A percentile compares a stretch with the other conserved stretches of the same genome.
phyloP scores from a whole-genome alignment of 2,888 invertebrate genomes.

The Cerastis leucographa region DNA sequence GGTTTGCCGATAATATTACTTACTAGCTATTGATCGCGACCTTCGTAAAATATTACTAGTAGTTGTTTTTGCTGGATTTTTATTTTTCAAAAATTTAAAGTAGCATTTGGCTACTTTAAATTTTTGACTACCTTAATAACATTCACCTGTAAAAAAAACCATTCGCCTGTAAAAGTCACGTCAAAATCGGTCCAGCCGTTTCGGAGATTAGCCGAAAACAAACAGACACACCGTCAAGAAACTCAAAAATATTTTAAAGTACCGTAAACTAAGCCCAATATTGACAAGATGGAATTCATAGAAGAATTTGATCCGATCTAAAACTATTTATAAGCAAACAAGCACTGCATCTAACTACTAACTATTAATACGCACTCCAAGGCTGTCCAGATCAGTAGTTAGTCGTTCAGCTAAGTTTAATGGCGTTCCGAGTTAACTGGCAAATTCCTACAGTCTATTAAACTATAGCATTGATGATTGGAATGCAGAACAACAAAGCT shows the following conservation, averaged over 20 bases:
- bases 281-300: slow-evolving; percentile 8
- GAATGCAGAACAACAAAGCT: slow-evolving; percentile 18
- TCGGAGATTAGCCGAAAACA: no score
- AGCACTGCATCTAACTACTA: slow-evolving; percentile 34
- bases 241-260: no score
- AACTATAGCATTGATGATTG: slow-evolving; percentile 3
- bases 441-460: slow-evolving; percentile 37
- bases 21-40: no score
- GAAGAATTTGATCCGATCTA: slow-evolving; percentile 22
- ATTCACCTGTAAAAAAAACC: no score
- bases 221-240: no score
- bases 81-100: no score
- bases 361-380: slow-evolving; percentile 58
- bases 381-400: slow-evolving; percentile 55
- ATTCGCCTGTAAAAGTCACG: no score
- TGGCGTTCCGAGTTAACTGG: slow-evolving; percentile 17
- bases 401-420: slow-evolving; percentile 35
- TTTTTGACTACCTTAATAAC: no score
- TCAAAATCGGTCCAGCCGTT: no score
- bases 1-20: background rate
- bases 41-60: no score
- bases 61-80: no score
- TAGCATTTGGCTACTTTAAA: no score
- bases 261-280: background rate
- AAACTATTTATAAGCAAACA: slow-evolving; percentile 24